Base-by-base conservation (phyloP, 2,797 vertebrate genomes). In the Podarcis lilfordi region DNA sequence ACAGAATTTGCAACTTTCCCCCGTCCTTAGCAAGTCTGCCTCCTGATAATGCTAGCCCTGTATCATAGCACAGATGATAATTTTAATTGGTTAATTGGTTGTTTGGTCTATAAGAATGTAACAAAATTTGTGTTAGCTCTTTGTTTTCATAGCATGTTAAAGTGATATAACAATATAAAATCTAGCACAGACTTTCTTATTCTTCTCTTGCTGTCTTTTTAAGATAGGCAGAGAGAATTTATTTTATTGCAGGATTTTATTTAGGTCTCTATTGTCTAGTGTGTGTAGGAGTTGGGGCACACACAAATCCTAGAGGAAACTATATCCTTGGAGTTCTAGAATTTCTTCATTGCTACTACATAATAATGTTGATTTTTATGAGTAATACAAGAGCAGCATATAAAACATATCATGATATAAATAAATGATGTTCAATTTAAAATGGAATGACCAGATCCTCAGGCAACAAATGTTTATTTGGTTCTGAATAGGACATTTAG, bases 271-370 rank as follows among this genome's bases (percentile, higher is more conserved):
- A 0, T n/a, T 90, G 86, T 21, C 78, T 88, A 37, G 55, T 72
- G 43, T 79, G 83, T 43, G 27, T 32, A 84, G 29, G 55, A 90
- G 29, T 88, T 91, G 88, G 4, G 1, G 2, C 40, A 6, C 92
- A 88, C 0, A 0, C 37, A 29, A 64, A 93, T 78, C 74, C 45
- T 59, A 80, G 74, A 21, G 32, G 32, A 94, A 76, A 83, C 23
- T 71, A 61, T 82, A n/a, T 74, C 35, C 19, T 91, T 89, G 50
- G 84, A 91, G 75, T 89, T 94, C 76, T 15, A 91, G 89, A 92
- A 92, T 81, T 93, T 37, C n/a, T 89, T 94, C 95, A 92, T 89
- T 64, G 59, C 93, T 92, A 82, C 91, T 95, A 87, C 25, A 93
- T 80, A 6, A 84, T 87, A 4, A 40, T 93, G 72, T 86, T 93